These are phyloP conservation scores for Toxotes jaculatrix DNA, from an alignment of 2,113 vertebrate species.

Conservation along the genomic window DNA sequence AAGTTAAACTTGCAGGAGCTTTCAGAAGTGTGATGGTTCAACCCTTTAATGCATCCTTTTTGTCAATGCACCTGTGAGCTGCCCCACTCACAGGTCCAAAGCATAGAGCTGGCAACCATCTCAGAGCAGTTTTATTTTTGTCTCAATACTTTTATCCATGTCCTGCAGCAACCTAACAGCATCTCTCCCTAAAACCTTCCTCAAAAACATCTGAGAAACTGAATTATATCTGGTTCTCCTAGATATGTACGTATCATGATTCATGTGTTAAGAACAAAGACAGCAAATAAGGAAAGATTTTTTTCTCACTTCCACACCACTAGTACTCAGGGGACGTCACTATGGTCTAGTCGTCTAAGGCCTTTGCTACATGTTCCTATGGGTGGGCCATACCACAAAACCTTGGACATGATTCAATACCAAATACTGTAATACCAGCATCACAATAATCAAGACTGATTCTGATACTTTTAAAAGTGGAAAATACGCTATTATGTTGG, in stretches of 20 bases:
- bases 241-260: neutral
- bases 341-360: neutral
- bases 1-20: neutral
- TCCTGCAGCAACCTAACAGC: neutral
- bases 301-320: neutral
- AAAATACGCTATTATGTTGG: neutral
- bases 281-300: neutral
- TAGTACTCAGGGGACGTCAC: neutral
- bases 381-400: neutral
- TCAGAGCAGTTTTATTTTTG: constrained; percentile 5
- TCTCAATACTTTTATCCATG: neutral
- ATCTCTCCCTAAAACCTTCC: neutral
- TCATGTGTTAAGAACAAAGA: neutral
- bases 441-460: neutral
- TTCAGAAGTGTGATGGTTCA: constrained; percentile 5
- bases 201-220: neutral
- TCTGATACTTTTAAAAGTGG: neutral
- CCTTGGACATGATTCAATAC: neutral
- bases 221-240: neutral
- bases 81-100: neutral
- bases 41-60: neutral
- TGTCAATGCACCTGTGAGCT: neutral
- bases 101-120: constrained; percentile 3
- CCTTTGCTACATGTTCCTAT: neutral
- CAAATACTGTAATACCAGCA: neutral